These are phyloP conservation scores for Eolophus roseicapilla DNA, from an alignment of 2,113 vertebrate species.

Conservation along the genomic window DNA sequence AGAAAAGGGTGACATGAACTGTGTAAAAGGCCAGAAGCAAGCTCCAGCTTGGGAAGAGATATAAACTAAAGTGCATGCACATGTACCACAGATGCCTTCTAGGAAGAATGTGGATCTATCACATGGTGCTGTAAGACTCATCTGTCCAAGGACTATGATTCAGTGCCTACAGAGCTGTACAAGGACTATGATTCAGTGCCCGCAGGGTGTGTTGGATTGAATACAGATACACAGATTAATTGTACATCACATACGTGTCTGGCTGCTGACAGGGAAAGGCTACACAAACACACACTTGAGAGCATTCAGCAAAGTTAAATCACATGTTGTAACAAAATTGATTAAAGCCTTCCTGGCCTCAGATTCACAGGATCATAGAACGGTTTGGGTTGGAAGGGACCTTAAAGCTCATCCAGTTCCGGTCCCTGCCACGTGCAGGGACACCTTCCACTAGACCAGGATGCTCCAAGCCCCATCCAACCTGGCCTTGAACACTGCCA, in stretches of 20 bases:
- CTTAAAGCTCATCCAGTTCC: neutral
- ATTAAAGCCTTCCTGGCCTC: neutral
- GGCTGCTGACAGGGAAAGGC: neutral
- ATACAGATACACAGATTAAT: neutral
- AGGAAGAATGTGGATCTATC: neutral
- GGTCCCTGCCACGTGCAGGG: too few relatives aligned
- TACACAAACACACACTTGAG: neutral
- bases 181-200: neutral
- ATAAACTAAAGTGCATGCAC: rapidly evolving
- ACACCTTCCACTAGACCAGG: neutral
- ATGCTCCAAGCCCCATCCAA: neutral
- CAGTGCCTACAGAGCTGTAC: neutral
- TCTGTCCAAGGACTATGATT: neutral
- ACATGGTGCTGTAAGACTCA: neutral
- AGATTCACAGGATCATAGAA: neutral
- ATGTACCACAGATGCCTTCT: rapidly evolving
- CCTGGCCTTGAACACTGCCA: neutral
- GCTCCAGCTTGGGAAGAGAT: neutral
- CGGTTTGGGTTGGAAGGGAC: neutral
- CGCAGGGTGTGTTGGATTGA: neutral
- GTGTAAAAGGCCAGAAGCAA: neutral
- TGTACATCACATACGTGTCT: neutral
- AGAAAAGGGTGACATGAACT: rapidly evolving
- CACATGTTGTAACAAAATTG: neutral
- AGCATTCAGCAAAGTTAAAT: neutral